These are phyloP conservation scores for Achatina immaculata DNA, from an alignment of 1,140 invertebrate genomes.

Conservation along the genomic window DNA sequence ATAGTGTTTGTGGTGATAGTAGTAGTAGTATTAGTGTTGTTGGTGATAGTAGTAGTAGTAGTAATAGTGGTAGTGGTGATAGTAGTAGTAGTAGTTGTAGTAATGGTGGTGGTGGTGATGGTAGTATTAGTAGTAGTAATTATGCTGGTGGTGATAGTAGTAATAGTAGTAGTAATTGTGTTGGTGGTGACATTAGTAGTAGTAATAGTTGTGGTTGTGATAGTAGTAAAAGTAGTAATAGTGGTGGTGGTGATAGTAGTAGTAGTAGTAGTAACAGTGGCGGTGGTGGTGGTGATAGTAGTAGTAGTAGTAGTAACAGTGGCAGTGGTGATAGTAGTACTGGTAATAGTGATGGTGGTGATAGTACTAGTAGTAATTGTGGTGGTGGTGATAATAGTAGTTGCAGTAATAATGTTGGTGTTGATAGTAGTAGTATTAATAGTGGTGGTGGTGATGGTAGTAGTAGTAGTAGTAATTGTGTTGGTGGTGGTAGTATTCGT, in stretches of 20 bases:
- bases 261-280: background rate
- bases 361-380: slow-evolving; percentile 9
- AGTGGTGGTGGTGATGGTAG: slow-evolving; percentile 14
- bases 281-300: background rate
- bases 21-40: too few species aligned
- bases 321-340: background rate
- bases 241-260: slow-evolving; percentile 11
- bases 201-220: background rate
- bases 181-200: background rate
- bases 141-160: too few species aligned
- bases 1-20: too few species aligned
- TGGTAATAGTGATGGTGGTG: slow-evolving; percentile 19
- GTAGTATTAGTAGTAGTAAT: too few species aligned
- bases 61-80: too few species aligned
- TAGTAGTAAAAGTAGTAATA: background rate
- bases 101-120: background rate
- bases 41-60: too few species aligned
- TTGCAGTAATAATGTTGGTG: background rate
- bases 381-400: slow-evolving; percentile 17
- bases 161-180: too few species aligned
- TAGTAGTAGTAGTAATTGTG: slow-evolving; percentile 19
- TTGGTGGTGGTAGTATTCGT: background rate
- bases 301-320: slow-evolving; percentile 3
- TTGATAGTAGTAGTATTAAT: slow-evolving; percentile 5
- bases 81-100: too few species aligned